Conservation (phyloP, 1,140 invertebrate genomes). For the Papilio aristodemus region DNA sequence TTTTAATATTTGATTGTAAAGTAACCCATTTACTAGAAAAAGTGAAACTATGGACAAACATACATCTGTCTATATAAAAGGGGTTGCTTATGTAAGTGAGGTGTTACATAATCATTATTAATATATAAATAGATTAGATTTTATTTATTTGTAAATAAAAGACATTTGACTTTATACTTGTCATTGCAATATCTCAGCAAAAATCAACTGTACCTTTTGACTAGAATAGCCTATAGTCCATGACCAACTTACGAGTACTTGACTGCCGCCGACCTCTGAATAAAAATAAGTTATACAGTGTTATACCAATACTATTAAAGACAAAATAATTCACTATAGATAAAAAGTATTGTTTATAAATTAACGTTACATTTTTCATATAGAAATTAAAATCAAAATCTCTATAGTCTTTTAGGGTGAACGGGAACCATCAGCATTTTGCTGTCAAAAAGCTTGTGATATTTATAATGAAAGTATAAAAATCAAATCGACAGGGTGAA, state of each 20-base stretch:
- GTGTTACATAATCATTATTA: too few species aligned
- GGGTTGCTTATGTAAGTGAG: neutral
- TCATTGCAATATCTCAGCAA: neutral
- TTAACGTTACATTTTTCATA: too few species aligned
- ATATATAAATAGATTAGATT: neutral
- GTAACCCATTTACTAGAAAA: too few species aligned
- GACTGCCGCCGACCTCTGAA: slow-evolving; percentile 1
- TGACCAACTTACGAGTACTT: slow-evolving; percentile 15
- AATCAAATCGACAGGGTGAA: too few species aligned
- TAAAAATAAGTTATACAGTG: slow-evolving; percentile 17
- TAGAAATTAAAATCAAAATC: too few species aligned
- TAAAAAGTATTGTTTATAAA: neutral
- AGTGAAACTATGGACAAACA: too few species aligned
- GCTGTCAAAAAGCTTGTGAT: too few species aligned
- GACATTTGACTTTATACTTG: neutral
- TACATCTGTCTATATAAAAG: too few species aligned
- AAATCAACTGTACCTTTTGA: slow-evolving; percentile 10
- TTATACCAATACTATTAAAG: neutral
- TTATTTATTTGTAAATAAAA: neutral
- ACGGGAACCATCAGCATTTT: too few species aligned
- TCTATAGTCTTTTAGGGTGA: too few species aligned
- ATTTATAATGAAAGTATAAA: too few species aligned
- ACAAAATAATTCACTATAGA: neutral
- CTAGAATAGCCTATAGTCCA: slow-evolving; percentile 3
- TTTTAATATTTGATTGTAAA: neutral